Percentiles rank a stretch among this genome's conserved stretches.
Conservation (phyloP, 2,797 vertebrate genomes). For the Siniperca obscura region DNA sequence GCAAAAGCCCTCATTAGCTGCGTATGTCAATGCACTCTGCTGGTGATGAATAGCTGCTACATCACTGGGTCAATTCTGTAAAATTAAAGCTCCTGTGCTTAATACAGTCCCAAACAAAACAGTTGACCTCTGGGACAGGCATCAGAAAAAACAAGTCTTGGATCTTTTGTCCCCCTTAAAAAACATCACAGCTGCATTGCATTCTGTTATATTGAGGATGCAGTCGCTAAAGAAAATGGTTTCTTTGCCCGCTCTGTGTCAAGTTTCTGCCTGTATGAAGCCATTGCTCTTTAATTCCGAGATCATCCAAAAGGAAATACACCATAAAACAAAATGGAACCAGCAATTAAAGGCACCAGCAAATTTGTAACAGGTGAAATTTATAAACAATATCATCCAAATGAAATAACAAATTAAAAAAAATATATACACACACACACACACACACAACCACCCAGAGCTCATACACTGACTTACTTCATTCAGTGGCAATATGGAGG, state of each 20-base stretch:
- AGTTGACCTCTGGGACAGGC: slow-evolving; percentile 28
- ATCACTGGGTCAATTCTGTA: slow-evolving; percentile 55
- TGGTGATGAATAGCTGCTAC: slow-evolving; percentile 68
- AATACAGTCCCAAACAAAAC: slow-evolving; percentile 41
- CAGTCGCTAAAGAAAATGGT: neutral
- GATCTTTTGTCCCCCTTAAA: slow-evolving; percentile 5
- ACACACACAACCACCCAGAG: neutral
- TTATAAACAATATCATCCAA: neutral
- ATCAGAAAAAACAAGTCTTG: slow-evolving; percentile 19
- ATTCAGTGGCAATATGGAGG: neutral
- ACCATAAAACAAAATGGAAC: neutral
- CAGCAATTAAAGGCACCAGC: neutral
- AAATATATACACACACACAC: too few species aligned
- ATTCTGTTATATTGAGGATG: slow-evolving; percentile 3
- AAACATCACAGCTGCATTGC: neutral
- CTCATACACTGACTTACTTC: neutral
- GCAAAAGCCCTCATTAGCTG: slow-evolving; percentile 66
- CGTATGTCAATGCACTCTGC: slow-evolving; percentile 54
- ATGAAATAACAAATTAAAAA: too few species aligned
- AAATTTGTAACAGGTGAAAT: neutral
- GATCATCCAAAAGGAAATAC: neutral
- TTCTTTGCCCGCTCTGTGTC: neutral
- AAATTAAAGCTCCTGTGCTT: slow-evolving; percentile 42
- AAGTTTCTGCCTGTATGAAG: neutral
- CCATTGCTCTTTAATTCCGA: neutral